phyloP scores from a whole-genome alignment of 2,888 invertebrate genomes.

The Torymus auratus region DNA sequence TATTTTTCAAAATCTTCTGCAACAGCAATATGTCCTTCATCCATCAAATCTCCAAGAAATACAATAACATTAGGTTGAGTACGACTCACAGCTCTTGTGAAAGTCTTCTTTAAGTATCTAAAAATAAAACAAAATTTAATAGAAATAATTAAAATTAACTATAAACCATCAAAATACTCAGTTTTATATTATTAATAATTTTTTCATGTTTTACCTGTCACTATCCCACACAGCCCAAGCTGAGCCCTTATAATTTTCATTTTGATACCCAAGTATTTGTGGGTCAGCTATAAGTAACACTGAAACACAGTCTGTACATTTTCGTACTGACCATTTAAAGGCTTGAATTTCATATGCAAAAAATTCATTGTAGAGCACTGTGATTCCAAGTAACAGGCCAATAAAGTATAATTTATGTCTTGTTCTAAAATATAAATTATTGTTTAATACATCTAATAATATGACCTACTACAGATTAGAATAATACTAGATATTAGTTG shows the following conservation, averaged over 20 bases:
- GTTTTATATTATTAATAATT: background rate
- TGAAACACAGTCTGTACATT: constrained; percentile 80
- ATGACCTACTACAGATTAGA: too few relatives aligned
- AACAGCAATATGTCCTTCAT: constrained; percentile 92
- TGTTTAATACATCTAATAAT: too few relatives aligned
- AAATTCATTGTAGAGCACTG: constrained; percentile 80
- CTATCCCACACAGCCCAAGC: constrained; percentile 89
- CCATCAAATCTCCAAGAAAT: constrained; percentile 95
- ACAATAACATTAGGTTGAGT: constrained; percentile 90
- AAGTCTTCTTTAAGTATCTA: constrained; percentile 90
- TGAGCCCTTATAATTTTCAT: constrained; percentile 84
- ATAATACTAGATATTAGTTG: background rate
- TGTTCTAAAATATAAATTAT: constrained; percentile 61
- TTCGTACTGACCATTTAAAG: constrained; percentile 77
- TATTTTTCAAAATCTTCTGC: constrained; percentile 85
- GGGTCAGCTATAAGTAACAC: constrained; percentile 92
- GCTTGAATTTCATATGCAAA: constrained; percentile 79
- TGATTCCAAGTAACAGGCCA: constrained; percentile 62
- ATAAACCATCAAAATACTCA: background rate
- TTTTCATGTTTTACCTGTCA: constrained; percentile 84
- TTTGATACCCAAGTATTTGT: constrained; percentile 90
- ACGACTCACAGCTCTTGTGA: constrained; percentile 83
- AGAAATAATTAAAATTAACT: too few relatives aligned
- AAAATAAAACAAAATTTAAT: constrained; percentile 21
- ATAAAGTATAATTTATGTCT: constrained; percentile 65